phyloP scores from a whole-genome alignment of 1,140 invertebrate genomes.

The Lineus longissimus region DNA sequence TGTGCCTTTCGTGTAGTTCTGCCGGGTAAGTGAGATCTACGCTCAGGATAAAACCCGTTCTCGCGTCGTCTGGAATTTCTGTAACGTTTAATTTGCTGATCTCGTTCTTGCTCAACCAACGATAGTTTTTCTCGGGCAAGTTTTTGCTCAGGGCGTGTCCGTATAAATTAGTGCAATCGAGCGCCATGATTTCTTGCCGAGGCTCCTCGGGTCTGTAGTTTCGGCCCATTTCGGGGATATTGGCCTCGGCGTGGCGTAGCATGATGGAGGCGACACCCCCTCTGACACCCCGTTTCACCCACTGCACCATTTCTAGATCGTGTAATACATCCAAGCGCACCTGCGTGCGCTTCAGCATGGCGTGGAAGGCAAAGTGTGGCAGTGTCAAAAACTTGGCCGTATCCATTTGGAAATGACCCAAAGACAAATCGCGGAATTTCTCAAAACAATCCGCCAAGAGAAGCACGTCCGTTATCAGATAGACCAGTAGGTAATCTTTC shows the following conservation, averaged over 20 bases:
- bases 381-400: not conserved
- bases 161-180: slow-evolving; percentile 2
- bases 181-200: not conserved
- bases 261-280: not conserved
- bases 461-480: not conserved
- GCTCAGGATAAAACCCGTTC: not conserved
- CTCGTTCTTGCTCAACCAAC: not conserved
- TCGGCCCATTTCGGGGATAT: not conserved
- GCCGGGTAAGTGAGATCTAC: too few relatives aligned
- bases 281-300: not conserved
- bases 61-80: not conserved
- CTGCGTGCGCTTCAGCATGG: slow-evolving; percentile 1
- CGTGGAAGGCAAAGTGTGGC: not conserved
- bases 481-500: not conserved
- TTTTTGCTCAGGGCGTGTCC: not conserved
- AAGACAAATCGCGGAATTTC: not conserved
- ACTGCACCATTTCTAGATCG: slow-evolving; percentile 5
- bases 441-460: not conserved
- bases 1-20: not conserved
- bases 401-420: not conserved
- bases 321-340: not conserved
- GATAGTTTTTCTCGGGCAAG: not conserved
- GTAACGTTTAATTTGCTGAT: not conserved
- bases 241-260: not conserved
- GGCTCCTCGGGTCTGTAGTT: too few relatives aligned